A percentile compares a stretch with the other conserved stretches of the same genome.
phyloP scores from a whole-genome alignment of 2,113 vertebrate species.

The Picathartes gymnocephalus region DNA sequence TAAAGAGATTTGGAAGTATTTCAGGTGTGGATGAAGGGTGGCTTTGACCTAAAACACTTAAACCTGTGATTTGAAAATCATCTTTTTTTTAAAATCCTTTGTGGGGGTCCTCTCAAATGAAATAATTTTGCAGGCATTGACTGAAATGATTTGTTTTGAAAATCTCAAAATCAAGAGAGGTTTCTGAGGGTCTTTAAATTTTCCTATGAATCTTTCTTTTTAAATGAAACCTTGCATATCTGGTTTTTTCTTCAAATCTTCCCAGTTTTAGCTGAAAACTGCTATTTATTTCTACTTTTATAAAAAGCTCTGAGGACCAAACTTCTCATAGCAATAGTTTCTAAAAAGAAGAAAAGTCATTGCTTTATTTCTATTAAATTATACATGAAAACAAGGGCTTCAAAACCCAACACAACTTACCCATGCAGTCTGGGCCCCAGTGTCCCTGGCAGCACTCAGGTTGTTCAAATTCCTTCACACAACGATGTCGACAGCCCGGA shows the following conservation, averaged over 20 bases:
- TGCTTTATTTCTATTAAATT: neutral
- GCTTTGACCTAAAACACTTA: neutral
- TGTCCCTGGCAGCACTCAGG: constrained; percentile 73
- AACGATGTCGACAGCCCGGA: constrained; percentile 71
- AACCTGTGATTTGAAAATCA: neutral
- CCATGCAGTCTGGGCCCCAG: constrained; percentile 78
- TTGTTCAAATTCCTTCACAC: constrained; percentile 58
- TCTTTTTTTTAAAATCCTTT: neutral
- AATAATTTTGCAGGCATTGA: neutral
- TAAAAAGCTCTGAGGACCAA: neutral
- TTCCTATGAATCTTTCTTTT: neutral
- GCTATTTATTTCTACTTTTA: neutral
- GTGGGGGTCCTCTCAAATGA: neutral
- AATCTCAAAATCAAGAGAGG: neutral
- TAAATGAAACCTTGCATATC: neutral
- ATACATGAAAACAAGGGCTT: neutral
- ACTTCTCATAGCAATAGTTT: neutral
- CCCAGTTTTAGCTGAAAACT: neutral
- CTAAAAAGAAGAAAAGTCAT: neutral
- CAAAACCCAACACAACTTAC: constrained; percentile 42
- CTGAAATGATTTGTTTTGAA: neutral
- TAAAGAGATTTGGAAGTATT: neutral
- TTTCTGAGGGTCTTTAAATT: neutral
- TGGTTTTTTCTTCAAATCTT: neutral
- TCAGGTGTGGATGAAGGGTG: neutral